phyloP scores from a whole-genome alignment of 2,888 invertebrate species.

The Synanthedon vespiformis region DNA sequence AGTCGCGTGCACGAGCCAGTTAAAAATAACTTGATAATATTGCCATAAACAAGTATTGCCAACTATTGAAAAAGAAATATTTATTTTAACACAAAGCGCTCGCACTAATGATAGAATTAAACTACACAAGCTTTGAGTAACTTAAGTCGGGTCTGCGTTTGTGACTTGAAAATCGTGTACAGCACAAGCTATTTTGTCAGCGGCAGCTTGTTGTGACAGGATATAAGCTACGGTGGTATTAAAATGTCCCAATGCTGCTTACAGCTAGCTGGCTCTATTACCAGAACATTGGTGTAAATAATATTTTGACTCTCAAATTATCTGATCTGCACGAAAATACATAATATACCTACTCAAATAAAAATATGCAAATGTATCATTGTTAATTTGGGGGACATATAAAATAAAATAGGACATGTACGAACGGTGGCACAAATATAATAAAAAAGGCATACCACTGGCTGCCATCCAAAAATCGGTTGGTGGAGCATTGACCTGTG shows the following conservation, averaged over 20 bases:
- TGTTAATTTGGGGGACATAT: not conserved
- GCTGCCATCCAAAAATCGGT: conserved; percentile 30
- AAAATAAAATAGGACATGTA: not conserved
- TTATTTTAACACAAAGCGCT: not conserved
- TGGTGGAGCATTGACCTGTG: conserved; percentile 24
- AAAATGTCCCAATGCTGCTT: not conserved
- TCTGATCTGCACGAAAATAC: not conserved
- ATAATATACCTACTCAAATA: not conserved
- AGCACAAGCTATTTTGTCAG: conserved; percentile 23
- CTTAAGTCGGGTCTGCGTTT: conserved; percentile 15
- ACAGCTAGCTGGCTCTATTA: not conserved
- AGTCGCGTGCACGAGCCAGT: no score
- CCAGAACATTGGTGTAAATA: no score
- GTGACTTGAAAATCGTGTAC: conserved; percentile 12
- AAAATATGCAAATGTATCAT: not conserved
- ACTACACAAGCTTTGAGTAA: not conserved
- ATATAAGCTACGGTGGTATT: conserved; percentile 6
- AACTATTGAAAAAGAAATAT: no score
- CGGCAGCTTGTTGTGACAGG: conserved; percentile 17
- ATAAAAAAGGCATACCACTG: conserved; percentile 10
- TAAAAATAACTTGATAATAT: no score
- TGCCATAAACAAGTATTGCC: no score
- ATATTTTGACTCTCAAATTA: no score
- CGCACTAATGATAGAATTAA: not conserved
- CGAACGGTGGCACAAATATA: not conserved